Percentiles rank a stretch among this genome's conserved stretches.
Evolutionary conservation across 2,888 invertebrate genomes (phyloP).

Genomic region (Luffia ferchaultella): DNA sequence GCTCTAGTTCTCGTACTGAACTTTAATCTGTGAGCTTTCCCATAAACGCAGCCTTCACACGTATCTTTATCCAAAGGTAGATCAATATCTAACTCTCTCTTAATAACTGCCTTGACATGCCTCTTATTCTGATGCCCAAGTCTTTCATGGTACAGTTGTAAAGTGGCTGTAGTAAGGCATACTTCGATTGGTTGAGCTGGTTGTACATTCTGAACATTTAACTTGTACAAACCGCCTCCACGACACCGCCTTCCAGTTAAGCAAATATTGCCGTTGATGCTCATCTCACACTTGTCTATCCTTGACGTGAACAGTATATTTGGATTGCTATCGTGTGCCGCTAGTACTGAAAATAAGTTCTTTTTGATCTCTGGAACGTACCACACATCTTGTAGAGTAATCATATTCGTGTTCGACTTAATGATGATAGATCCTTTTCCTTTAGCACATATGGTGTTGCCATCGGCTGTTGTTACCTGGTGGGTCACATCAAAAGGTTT

Average conservation of each 20-base stretch:
- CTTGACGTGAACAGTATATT: background rate
- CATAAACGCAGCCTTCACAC: constrained; percentile 10
- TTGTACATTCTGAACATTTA: background rate
- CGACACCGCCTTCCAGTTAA: background rate
- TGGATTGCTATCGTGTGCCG: background rate
- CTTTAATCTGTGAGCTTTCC: constrained; percentile 8
- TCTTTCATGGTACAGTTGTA: constrained; percentile 11
- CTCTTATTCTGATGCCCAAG: constrained; percentile 10
- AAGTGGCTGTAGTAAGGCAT: background rate
- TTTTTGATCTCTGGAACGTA: background rate
- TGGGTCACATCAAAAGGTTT: background rate
- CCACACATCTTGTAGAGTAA: background rate
- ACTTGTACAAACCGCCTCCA: background rate
- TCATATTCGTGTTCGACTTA: background rate
- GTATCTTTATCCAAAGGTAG: background rate
- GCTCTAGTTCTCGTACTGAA: constrained; percentile 12
- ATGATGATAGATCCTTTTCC: background rate
- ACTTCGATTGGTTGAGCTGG: background rate
- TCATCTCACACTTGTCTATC: background rate
- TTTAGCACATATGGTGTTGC: background rate
- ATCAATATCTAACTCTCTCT: constrained; percentile 9
- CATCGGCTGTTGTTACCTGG: background rate
- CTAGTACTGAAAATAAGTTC: background rate
- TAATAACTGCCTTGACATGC: constrained; percentile 8
- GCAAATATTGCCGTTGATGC: background rate